phyloP scores from a whole-genome alignment of 2,113 vertebrate genomes.

The Puntigrus tetrazona region DNA sequence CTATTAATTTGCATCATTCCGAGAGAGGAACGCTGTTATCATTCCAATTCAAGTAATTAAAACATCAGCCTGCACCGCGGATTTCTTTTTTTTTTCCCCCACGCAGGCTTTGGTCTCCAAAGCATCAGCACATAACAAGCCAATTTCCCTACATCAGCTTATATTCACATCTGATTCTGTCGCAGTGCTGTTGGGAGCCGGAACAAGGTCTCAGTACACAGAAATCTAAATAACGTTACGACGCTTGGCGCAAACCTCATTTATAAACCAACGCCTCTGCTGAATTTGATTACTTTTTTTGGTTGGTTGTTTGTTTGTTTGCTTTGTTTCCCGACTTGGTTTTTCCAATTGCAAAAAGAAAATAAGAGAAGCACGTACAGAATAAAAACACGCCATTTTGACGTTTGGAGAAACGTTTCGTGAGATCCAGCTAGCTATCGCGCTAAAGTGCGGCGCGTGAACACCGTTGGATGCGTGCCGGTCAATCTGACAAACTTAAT shows the following conservation, averaged over 20 bases:
- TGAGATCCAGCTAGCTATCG: slow-evolving; percentile 24
- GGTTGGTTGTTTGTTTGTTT: slow-evolving; percentile 71
- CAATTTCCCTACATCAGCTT: slow-evolving; percentile 98
- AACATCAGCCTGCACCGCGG: slow-evolving; percentile 75
- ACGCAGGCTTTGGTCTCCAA: slow-evolving; percentile 81
- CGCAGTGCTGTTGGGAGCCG: slow-evolving; percentile 93
- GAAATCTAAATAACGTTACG: slow-evolving; percentile 98
- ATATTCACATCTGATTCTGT: slow-evolving; percentile 97
- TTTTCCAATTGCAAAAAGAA: slow-evolving; percentile 79
- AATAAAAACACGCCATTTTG: slow-evolving; percentile 63
- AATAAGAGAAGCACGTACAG: slow-evolving; percentile 61
- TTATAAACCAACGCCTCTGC: slow-evolving; percentile 95
- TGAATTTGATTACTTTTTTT: slow-evolving; percentile 94
- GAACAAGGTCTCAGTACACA: slow-evolving; percentile 92
- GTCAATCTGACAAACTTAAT: not conserved
- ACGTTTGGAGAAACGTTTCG: slow-evolving; percentile 26
- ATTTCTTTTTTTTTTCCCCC: slow-evolving; percentile 67
- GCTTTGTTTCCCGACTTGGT: slow-evolving; percentile 66
- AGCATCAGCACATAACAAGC: slow-evolving; percentile 95
- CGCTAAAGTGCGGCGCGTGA: not conserved
- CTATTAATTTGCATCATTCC: slow-evolving; percentile 70
- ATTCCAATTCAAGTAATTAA: slow-evolving; percentile 77
- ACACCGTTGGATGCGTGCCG: not conserved
- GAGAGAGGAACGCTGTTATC: slow-evolving; percentile 67
- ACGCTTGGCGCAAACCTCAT: slow-evolving; percentile 95